A percentile compares a stretch with the other conserved stretches of the same genome.
phyloP scores from a whole-genome alignment of 2,113 vertebrate genomes.

The Oceanodroma tethys region DNA sequence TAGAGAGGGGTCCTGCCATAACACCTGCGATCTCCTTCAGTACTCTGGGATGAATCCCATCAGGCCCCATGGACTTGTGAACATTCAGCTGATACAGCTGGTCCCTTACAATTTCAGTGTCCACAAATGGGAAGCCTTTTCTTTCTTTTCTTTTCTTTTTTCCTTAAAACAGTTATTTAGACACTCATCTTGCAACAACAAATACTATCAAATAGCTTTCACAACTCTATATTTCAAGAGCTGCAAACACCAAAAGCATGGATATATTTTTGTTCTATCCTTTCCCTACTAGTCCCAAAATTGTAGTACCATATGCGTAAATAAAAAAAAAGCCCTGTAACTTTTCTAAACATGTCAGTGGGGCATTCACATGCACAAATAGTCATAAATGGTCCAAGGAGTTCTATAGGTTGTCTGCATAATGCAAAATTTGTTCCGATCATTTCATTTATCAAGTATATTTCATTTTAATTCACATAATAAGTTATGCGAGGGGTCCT shows the following conservation, averaged over 20 bases:
- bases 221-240: not conserved
- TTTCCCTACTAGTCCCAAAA: not conserved
- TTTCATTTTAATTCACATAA: not conserved
- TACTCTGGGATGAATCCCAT: not conserved
- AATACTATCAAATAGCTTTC: not conserved
- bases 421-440: not conserved
- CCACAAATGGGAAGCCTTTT: not conserved
- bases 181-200: not conserved
- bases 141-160: not conserved
- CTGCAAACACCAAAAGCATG: not conserved
- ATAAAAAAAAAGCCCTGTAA: not conserved
- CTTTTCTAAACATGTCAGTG: not conserved
- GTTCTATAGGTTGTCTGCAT: not conserved
- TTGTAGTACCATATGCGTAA: not conserved
- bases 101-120: not conserved
- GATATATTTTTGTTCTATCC: not conserved
- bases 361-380: not conserved
- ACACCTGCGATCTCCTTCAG: not conserved
- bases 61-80: not conserved
- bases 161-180: not conserved
- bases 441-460: not conserved
- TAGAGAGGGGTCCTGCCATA: rapidly evolving
- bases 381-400: not conserved
- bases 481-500: not conserved
- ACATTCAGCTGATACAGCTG: not conserved